These are phyloP conservation scores for Crotophaga sulcirostris DNA, from an alignment of 2,113 vertebrate genomes.

Conservation along the genomic window DNA sequence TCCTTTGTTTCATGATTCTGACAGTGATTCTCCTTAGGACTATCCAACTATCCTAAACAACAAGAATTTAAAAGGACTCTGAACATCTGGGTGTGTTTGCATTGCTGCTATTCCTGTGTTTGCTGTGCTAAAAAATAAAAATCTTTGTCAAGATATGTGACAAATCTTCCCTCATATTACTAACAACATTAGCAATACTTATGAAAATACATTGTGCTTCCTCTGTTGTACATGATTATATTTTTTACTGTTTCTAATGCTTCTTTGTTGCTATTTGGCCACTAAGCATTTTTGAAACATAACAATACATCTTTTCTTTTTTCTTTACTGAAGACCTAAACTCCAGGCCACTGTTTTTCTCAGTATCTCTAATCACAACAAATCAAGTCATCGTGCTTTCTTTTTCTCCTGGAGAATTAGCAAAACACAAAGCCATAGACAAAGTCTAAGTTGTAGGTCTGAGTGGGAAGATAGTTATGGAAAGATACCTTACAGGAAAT, in stretches of 20 bases:
- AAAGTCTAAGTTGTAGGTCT: not conserved
- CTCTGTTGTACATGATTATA: not conserved
- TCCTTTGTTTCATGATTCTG: not conserved
- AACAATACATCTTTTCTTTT: not conserved
- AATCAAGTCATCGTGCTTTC: not conserved
- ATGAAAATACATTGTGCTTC: not conserved
- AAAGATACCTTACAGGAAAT: not conserved
- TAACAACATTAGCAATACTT: not conserved
- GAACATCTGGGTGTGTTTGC: not conserved
- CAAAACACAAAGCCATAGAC: not conserved
- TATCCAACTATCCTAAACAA: not conserved
- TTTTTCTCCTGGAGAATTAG: not conserved
- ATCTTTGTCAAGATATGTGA: not conserved
- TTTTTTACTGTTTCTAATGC: not conserved
- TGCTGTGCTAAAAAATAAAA: not conserved
- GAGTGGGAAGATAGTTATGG: conserved; percentile 43
- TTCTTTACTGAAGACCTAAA: not conserved
- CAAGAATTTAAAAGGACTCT: not conserved
- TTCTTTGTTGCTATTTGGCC: not conserved
- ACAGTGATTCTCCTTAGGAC: not conserved
- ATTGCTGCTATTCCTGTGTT: not conserved
- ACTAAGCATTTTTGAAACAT: not conserved
- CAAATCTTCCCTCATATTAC: not conserved
- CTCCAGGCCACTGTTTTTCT: not conserved
- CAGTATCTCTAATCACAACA: not conserved